phyloP scores from a whole-genome alignment of 2,888 invertebrate species.

The Malacosoma neustria region DNA sequence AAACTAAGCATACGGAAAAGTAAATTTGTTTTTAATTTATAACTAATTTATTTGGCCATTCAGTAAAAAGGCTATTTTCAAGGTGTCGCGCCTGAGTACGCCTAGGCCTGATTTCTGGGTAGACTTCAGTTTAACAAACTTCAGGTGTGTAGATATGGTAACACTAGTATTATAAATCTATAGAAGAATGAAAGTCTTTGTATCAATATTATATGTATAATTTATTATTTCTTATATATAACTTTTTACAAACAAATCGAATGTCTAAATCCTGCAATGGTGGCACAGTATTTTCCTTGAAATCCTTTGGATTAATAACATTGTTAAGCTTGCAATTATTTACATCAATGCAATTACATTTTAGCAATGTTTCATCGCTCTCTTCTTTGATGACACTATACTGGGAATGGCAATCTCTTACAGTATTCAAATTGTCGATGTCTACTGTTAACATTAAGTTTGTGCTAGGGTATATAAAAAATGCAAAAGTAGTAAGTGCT shows the following conservation, averaged over 20 bases:
- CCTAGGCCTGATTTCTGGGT: too few relatives aligned
- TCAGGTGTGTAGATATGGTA: too few relatives aligned
- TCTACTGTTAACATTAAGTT: constrained; percentile 84
- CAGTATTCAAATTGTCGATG: constrained; percentile 77
- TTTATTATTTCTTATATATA: constrained; percentile 40
- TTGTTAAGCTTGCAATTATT: constrained; percentile 57
- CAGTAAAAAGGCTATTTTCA: too few relatives aligned
- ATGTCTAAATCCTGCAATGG: constrained; percentile 80
- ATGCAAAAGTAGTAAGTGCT: constrained; percentile 82
- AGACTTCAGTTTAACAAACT: too few relatives aligned
- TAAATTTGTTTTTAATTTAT: too few relatives aligned
- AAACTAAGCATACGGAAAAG: too few relatives aligned
- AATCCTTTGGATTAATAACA: constrained; percentile 41
- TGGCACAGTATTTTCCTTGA: constrained; percentile 66
- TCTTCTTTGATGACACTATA: constrained; percentile 24
- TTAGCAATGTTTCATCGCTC: constrained; percentile 15
- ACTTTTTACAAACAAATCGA: constrained; percentile 77
- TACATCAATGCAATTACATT: constrained; percentile 65
- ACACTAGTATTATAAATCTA: too few relatives aligned
- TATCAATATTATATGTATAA: neutral
- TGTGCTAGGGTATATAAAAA: constrained; percentile 88
- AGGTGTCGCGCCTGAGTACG: too few relatives aligned
- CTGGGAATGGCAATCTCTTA: constrained; percentile 73
- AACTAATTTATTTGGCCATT: too few relatives aligned
- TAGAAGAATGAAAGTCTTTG: too few relatives aligned